Conservation (phyloP, 2,888 invertebrate species). For the Thera britannica region DNA sequence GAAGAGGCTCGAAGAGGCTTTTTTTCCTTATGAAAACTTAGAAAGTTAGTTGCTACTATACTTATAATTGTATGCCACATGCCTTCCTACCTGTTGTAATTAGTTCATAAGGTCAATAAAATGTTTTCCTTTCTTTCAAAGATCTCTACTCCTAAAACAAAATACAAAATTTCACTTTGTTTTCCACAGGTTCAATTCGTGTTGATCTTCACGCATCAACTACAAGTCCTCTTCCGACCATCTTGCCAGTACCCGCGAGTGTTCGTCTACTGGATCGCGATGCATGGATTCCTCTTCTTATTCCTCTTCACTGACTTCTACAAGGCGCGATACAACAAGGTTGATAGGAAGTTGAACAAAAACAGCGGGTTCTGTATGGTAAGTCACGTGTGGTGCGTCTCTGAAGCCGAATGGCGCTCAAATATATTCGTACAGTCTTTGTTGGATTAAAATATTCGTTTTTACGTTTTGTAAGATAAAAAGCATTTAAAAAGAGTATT, state of each 20-base stretch:
- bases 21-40: too few relatives aligned
- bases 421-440: not conserved
- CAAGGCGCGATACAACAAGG: constrained; percentile 89
- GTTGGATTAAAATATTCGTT: not conserved
- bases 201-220: constrained; percentile 95
- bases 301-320: constrained; percentile 98
- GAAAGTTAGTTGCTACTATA: too few relatives aligned
- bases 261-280: constrained; percentile 97
- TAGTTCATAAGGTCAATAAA: too few relatives aligned
- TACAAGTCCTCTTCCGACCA: constrained; percentile 94
- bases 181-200: constrained; percentile 93
- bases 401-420: constrained; percentile 4
- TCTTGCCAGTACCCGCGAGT: constrained; percentile 96
- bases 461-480: too few relatives aligned
- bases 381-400: constrained; percentile 55
- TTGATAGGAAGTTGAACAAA: constrained; percentile 59
- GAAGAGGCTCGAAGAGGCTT: too few relatives aligned
- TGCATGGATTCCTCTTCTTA: constrained; percentile 97
- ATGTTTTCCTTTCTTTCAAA: too few relatives aligned
- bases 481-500: too few relatives aligned
- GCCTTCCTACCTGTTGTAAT: too few relatives aligned
- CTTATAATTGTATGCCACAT: too few relatives aligned
- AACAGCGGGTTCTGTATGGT: constrained; percentile 88
- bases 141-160: too few relatives aligned
- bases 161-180: not conserved